Base-by-base conservation (phyloP, 2,113 vertebrate species). In the Lasiurus borealis region DNA sequence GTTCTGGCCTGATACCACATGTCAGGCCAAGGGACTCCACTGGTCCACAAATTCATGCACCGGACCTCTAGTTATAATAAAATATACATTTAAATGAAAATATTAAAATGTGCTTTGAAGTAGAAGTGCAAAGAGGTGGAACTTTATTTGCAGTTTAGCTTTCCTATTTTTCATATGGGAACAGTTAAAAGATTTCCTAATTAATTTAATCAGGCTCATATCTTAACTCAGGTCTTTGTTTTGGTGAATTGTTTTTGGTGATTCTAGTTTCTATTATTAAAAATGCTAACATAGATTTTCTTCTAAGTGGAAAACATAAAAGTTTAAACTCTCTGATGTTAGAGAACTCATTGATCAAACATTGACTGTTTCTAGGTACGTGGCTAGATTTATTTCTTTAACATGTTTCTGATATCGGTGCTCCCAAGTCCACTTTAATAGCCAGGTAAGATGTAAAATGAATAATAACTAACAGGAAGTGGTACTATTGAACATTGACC, bases 381-480 rank as follows among this genome's bases (percentile, higher is more conserved):
- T n/a, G 59, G 4, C 59, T 62, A 68, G 7, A 80, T 95, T 95
- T 68, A 80, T 91, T 80, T 91, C 31, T 91, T 82, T 95, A 25
- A 54, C 72, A 18, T 59, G 14, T 69, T 92, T 83, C 40, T 92
- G 72, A 50, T 31, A 48, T n/a, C 62, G 44, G 23, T 86, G 10
- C 8, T 95, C 54, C 27, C 59, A 0, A 90, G 83, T 29, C 40
- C 83, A 87, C 31, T 72, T 87, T 86, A 81, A 66, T 66, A 77
- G 94, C 16, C 19, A 59, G 23, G 3, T 54, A 68, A 80, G 5
- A 59, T 68, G 40, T 50, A 66, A 34, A 50, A 72, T 77, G 62
- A 86, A 36, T 66, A 87, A 19, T 18, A 75, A 0, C 9, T 46
- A 44, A 54, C 6, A 84, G 12, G 6, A 90, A 82, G 29, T 18